A percentile compares a stretch with the other conserved stretches of the same genome.
Conservation (phyloP, 2,113 vertebrate species). For the Cygnus atratus region DNA sequence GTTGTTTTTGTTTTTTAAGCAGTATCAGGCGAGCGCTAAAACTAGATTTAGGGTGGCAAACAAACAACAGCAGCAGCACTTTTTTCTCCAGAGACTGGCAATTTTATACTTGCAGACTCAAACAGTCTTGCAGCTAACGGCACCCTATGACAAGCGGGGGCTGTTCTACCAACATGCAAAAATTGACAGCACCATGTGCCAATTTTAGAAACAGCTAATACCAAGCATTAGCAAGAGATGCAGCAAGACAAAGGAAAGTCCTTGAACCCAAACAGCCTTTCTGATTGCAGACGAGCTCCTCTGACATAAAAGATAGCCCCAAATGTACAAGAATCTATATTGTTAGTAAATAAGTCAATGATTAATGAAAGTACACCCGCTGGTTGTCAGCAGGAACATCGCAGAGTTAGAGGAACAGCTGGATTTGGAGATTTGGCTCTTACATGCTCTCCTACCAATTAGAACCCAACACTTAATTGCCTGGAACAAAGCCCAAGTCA, state of each 20-base stretch:
- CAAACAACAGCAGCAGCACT: background rate
- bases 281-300: rapidly evolving
- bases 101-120: background rate
- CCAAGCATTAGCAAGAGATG: rapidly evolving
- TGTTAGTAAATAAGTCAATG: background rate
- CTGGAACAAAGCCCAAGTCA: background rate
- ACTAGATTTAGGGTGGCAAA: background rate
- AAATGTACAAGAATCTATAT: rapidly evolving
- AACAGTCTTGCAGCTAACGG: background rate
- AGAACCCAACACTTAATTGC: background rate
- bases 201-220: background rate
- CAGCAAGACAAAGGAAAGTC: background rate
- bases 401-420: background rate
- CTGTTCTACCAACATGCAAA: rapidly evolving
- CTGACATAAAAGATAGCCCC: rapidly evolving
- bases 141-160: background rate
- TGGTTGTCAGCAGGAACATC: background rate
- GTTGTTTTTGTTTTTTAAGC: no score
- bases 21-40: background rate
- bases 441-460: background rate
- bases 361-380: background rate
- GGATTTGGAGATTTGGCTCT: background rate
- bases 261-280: background rate
- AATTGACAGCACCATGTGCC: background rate
- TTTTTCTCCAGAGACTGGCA: background rate